A percentile compares a stretch with the other conserved stretches of the same genome.
Evolutionary conservation across 1,140 invertebrate species (phyloP).

Genomic region (Trissolcus basalis): DNA sequence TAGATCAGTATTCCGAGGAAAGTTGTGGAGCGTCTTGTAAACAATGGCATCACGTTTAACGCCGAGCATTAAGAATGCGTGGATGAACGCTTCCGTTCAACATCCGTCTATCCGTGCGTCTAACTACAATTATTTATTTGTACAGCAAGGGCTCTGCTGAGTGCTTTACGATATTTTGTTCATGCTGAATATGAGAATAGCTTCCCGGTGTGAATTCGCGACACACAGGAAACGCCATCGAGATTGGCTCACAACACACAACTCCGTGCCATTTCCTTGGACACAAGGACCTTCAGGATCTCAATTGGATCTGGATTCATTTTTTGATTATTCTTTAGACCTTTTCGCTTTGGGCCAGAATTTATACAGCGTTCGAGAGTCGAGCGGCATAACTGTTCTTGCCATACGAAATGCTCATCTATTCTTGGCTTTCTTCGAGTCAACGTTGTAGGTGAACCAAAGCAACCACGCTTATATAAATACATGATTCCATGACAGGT

Average conservation of each 20-base stretch:
- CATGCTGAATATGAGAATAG: slow-evolving; percentile 16
- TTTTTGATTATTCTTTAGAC: no score
- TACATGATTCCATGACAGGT: slow-evolving; percentile 63
- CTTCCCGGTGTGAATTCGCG: slow-evolving; percentile 31
- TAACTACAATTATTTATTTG: slow-evolving; percentile 49
- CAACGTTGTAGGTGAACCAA: slow-evolving; percentile 34
- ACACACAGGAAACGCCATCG: slow-evolving; percentile 16
- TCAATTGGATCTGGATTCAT: slow-evolving; percentile 2
- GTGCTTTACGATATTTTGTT: slow-evolving; percentile 37
- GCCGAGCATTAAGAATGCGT: slow-evolving; percentile 53
- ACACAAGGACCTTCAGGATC: slow-evolving; percentile 28
- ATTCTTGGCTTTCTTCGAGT: slow-evolving; percentile 38
- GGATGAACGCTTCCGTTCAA: slow-evolving; percentile 61
- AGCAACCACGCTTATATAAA: slow-evolving; percentile 21
- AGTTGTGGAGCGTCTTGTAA: slow-evolving; percentile 42
- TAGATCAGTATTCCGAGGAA: slow-evolving; percentile 52
- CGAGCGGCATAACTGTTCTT: slow-evolving; percentile 6
- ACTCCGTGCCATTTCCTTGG: slow-evolving; percentile 25
- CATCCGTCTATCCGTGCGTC: slow-evolving; percentile 52
- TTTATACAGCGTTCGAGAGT: no score
- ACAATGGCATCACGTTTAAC: slow-evolving; percentile 60
- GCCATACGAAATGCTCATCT: slow-evolving; percentile 24
- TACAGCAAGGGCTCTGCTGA: slow-evolving; percentile 21
- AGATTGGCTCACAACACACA: slow-evolving; percentile 5
- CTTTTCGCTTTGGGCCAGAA: no score